Percentiles rank a stretch among this genome's conserved stretches.
phyloP scores from a whole-genome alignment of 2,888 invertebrate genomes.

The Spodoptera exigua region DNA sequence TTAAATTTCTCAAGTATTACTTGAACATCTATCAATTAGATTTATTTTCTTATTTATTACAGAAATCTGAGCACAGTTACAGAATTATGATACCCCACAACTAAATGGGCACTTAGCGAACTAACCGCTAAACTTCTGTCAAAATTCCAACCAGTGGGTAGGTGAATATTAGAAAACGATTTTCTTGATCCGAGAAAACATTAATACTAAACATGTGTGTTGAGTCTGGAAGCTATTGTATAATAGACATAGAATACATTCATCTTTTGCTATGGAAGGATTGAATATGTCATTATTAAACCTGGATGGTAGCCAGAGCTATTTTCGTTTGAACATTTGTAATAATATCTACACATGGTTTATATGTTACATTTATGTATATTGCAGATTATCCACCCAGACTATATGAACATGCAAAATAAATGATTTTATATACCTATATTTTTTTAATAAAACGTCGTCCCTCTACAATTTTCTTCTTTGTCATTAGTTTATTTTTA shows the following conservation, averaged over 20 bases:
- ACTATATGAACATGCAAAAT: too few species aligned
- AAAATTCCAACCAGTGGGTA: constrained; percentile 25
- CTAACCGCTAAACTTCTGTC: constrained; percentile 32
- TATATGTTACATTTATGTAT: too few species aligned
- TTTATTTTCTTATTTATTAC: constrained; percentile 17
- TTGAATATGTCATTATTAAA: constrained; percentile 69
- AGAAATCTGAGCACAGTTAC: constrained; percentile 1
- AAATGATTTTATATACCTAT: too few species aligned
- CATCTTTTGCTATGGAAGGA: constrained; percentile 63
- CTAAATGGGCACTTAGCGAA: constrained; percentile 35
- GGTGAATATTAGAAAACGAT: constrained; percentile 54
- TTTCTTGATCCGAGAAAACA: constrained; percentile 46
- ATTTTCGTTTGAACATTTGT: constrained; percentile 54
- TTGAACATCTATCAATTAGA: constrained; percentile 26
- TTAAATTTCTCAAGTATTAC: not conserved
- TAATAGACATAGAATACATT: constrained; percentile 55
- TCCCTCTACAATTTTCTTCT: too few species aligned
- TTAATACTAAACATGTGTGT: constrained; percentile 39
- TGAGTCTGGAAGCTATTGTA: constrained; percentile 40
- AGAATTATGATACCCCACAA: constrained; percentile 38
- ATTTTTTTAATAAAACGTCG: too few species aligned
- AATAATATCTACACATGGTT: not conserved
- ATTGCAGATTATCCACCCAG: too few species aligned
- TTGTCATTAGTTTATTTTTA: too few species aligned
- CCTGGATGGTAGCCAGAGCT: constrained; percentile 64